A percentile compares a stretch with the other conserved stretches of the same genome.
These are phyloP conservation scores for Esox niger DNA, from an alignment of 2,113 vertebrate species.

Conservation along the genomic window DNA sequence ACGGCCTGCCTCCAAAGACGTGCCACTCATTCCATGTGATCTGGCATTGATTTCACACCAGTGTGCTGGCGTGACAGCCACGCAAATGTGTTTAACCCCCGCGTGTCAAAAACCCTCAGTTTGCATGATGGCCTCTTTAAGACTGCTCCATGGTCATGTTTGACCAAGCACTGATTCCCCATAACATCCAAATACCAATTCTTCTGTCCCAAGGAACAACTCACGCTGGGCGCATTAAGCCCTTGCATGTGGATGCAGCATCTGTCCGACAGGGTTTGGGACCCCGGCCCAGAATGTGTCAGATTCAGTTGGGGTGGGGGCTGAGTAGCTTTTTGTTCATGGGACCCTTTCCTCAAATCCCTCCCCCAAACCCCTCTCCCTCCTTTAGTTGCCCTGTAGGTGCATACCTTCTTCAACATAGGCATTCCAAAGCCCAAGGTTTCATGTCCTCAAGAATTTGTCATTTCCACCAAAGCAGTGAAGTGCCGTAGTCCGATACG, in stretches of 20 bases:
- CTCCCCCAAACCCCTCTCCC: background rate
- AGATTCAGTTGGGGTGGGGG: conserved; percentile 11
- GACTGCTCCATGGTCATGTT: conserved; percentile 25
- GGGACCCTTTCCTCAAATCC: background rate
- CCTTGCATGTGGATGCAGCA: conserved; percentile 31
- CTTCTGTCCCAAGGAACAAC: conserved; percentile 13
- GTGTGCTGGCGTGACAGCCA: conserved; percentile 15
- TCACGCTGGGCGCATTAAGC: conserved; percentile 36
- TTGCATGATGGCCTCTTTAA: conserved; percentile 14
- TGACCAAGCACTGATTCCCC: conserved; percentile 15
- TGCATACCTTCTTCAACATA: conserved; percentile 28
- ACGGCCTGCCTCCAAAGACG: conserved; percentile 11
- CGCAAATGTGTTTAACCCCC: conserved; percentile 25
- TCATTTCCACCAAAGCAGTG: background rate
- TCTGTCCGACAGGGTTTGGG: conserved; percentile 29
- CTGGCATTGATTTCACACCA: conserved; percentile 39
- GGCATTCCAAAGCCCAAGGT: conserved; percentile 22
- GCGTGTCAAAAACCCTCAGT: conserved; percentile 4
- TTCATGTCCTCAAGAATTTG: conserved; percentile 19
- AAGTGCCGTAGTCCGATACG: background rate
- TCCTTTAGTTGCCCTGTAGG: background rate
- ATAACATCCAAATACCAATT: conserved; percentile 26
- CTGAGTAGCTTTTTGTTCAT: conserved; percentile 29
- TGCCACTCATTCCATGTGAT: conserved; percentile 41
- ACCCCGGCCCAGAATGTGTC: conserved; percentile 50